Base-by-base conservation (phyloP, 1,140 invertebrate genomes). In the Cotesia vestalis region DNA sequence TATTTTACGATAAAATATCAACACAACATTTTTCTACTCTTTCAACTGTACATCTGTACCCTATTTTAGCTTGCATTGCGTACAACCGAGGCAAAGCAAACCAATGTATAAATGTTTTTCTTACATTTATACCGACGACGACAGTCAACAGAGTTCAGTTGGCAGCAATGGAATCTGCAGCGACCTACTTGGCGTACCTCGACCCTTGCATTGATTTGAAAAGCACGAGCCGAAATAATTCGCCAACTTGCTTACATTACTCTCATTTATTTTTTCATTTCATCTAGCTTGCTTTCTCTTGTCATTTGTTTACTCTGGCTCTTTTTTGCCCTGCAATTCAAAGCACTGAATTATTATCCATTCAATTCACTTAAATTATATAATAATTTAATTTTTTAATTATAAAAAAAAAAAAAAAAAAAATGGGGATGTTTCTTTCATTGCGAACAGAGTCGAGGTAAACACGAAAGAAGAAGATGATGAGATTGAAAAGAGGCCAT, bases 171-270 rank as follows among this genome's bases (percentile, higher is more conserved):
- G 74, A 77, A 84, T 80, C 80, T 78, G 79, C 79, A 75, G 77
- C 83, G 84, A 85, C 85, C 84, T 85, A 85, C 83, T 86, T 85
- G 80, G 79, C 84, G 85, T 85, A 79, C 84, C 81, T 85, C 85
- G 84, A 86, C 85, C 84, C 83, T 84, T 75, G 70, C 82, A 84
- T 85, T 82, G 84, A 85, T 84, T 86, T 78, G 75, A 79, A 46
- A 46, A 77, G 67, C 78, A 69, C 79, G 69, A 80, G 81, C 80
- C 78, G 66, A 83, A 83, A 84, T 85, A 82, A 81, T 55, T 64
- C 35, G 35, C 55, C 51, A 60, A 57, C 12, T 46, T 14, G 51
- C 51, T 71, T 14, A 55, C 6, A 52, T 55, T 67, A 55, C 12
- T 71, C 52, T 34, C 20, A 51, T 53, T 34, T 57, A 62, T 35